phyloP scores from a whole-genome alignment of 2,797 vertebrate genomes.

The Pelodytes ibericus region DNA sequence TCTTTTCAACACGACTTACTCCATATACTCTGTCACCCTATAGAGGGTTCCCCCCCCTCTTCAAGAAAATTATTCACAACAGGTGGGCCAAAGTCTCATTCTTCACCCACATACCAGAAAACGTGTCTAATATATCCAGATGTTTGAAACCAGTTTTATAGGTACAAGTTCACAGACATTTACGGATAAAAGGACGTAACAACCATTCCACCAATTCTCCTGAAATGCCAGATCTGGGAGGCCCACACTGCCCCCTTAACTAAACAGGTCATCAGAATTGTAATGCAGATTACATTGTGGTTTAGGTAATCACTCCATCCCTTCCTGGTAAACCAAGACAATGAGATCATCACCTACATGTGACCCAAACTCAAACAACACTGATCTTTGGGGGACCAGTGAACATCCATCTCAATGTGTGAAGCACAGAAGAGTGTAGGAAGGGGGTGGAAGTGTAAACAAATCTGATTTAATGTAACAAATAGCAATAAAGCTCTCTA shows the following conservation, averaged over 20 bases:
- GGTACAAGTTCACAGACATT: slow-evolving; percentile 55
- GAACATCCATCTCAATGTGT: slow-evolving; percentile 26
- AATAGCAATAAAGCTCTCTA: too few relatives aligned
- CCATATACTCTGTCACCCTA: slow-evolving; percentile 52
- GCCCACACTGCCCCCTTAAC: slow-evolving; percentile 37
- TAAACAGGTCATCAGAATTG: neutral
- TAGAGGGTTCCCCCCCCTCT: slow-evolving; percentile 25
- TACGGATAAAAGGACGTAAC: slow-evolving; percentile 35
- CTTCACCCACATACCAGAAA: slow-evolving; percentile 48
- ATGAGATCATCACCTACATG: slow-evolving; percentile 18
- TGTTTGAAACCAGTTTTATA: slow-evolving; percentile 54
- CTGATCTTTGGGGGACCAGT: slow-evolving; percentile 7
- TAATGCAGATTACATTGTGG: slow-evolving; percentile 19
- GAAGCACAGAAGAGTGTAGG: slow-evolving; percentile 9
- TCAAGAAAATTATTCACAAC: slow-evolving; percentile 56
- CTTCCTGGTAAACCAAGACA: slow-evolving; percentile 1
- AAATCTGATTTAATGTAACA: too few relatives aligned
- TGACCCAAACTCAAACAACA: slow-evolving; percentile 14
- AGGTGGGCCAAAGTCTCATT: slow-evolving; percentile 51
- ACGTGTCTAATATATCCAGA: slow-evolving; percentile 52
- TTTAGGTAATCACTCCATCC: slow-evolving; percentile 9
- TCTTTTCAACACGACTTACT: slow-evolving; percentile 55
- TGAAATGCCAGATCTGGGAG: slow-evolving; percentile 47
- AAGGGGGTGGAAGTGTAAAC: too few relatives aligned
- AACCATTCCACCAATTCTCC: slow-evolving; percentile 46